These are phyloP conservation scores for Petaurus breviceps DNA, from an alignment of 2,113 vertebrate genomes.

Conservation along the genomic window DNA sequence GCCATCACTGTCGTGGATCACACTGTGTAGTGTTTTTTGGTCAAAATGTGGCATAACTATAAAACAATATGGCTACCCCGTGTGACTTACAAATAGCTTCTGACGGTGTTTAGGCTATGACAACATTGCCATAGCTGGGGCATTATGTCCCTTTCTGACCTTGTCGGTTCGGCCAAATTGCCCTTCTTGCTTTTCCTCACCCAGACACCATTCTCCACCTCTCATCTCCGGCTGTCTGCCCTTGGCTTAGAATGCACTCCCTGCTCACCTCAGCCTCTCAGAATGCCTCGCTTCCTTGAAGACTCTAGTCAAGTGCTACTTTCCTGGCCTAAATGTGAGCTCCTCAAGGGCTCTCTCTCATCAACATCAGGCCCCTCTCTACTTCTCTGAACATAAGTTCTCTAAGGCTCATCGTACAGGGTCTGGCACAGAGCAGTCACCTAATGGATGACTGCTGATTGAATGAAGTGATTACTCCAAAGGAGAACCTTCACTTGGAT, in stretches of 20 bases:
- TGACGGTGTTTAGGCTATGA: not conserved
- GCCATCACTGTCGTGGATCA: not conserved
- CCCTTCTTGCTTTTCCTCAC: no score
- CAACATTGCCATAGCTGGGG: fast-evolving
- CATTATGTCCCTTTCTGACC: not conserved
- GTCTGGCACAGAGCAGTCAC: not conserved
- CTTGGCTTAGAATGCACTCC: not conserved
- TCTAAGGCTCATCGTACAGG: not conserved
- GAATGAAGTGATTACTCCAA: not conserved
- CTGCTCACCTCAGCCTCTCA: not conserved
- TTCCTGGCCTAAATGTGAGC: not conserved
- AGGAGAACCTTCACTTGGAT: not conserved
- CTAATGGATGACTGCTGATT: not conserved
- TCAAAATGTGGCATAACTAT: not conserved
- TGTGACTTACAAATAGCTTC: no score
- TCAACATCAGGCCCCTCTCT: not conserved
- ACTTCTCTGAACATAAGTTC: not conserved
- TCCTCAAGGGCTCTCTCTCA: not conserved
- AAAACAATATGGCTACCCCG: not conserved
- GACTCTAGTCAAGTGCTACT: not conserved
- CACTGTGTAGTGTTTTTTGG: not conserved
- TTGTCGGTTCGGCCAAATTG: no score
- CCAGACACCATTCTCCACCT: not conserved
- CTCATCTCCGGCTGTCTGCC: not conserved
- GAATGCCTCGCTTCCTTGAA: not conserved